Evolutionary conservation across 2,113 vertebrate species (phyloP), one percentile per base, ranked within the genome.

Genomic region (Lepisosteus osseus): DNA sequence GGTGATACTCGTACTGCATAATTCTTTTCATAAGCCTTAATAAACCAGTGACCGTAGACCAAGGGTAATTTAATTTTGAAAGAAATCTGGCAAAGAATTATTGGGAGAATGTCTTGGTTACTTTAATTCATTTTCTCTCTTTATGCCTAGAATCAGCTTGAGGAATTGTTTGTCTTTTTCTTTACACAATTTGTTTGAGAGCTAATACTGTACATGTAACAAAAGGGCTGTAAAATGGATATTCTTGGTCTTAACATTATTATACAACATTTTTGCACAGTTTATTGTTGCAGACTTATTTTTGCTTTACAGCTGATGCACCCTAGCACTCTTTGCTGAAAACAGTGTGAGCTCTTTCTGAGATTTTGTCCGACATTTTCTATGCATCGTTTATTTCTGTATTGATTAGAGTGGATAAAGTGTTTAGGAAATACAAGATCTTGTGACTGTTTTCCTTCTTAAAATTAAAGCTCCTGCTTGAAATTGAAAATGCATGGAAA

Each of bases 371-470:
- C 9, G 47, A 51, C 47, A 51, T 51, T 51, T 51, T 9, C 47
- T 9, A 1, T 9, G 9, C 47, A 5, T 51, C 47, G 1, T 5
- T 51, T 6, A 51, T 51, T 51, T 51, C 5, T 51, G 47, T 9
- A 51, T 51, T 9, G 29, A 51, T 9, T 1, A 9, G 47, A 51
- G 47, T 1, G 55, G 68, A 68, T 71, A 15, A 71, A 67, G 78
- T 71, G 76, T 77, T 74, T 73, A 64, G 67, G 59, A 45, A 65
- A 45, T 63, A 65, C 41, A 55, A 64, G 54, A 43, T 51, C 65
- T 64, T n/a, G 74, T 3, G 69, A 15, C 54, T 51, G 1, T 9
- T 51, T 71, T 67, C 68, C 64, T 56, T 68, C 59, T 65, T 56
- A 41, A 73, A 72, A 74, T 41, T 47, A 65, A 54, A 68, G 66